Percentiles rank a stretch among this genome's conserved stretches.
Evolutionary conservation across 2,113 vertebrate species (phyloP).

Genomic region (Toxotes chatareus): DNA sequence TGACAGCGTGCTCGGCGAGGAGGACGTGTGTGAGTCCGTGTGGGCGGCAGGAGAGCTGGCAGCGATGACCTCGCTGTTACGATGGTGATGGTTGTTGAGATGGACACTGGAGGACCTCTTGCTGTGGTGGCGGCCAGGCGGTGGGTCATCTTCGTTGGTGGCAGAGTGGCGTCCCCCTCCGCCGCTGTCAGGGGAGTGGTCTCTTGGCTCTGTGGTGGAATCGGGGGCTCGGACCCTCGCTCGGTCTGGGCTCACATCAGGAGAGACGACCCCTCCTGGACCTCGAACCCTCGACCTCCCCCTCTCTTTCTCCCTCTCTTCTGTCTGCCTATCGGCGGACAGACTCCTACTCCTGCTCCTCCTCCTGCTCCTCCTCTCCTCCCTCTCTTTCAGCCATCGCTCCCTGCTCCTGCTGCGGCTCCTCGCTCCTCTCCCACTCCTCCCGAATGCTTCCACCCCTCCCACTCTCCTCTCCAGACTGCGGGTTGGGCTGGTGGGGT

Average conservation of each 20-base stretch:
- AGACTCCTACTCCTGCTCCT: conserved; percentile 87
- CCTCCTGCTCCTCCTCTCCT: conserved; percentile 89
- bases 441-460: conserved; percentile 86
- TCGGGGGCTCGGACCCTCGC: conserved; percentile 89
- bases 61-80: conserved; percentile 82
- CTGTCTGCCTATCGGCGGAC: conserved; percentile 85
- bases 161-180: conserved; percentile 42
- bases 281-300: conserved; percentile 85
- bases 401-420: conserved; percentile 93
- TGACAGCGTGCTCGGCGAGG: conserved; percentile 87
- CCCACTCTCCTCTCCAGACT: conserved; percentile 86
- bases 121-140: conserved; percentile 82
- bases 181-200: conserved; percentile 84
- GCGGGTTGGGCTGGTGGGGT: conserved; percentile 88
- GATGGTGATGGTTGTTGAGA: conserved; percentile 88
- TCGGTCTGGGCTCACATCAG: conserved; percentile 91
- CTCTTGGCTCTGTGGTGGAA: conserved; percentile 86
- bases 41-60: conserved; percentile 14
- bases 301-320: conserved; percentile 82
- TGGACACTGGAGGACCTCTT: conserved; percentile 82
- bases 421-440: conserved; percentile 63
- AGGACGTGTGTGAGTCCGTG: conserved; percentile 81
- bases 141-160: conserved; percentile 53
- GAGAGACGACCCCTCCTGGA: conserved; percentile 74
- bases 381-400: conserved; percentile 88